Evolutionary conservation across 2,797 vertebrate genomes (phyloP), one percentile per base, ranked within the genome.

Genomic region (Octomys mimax): DNA sequence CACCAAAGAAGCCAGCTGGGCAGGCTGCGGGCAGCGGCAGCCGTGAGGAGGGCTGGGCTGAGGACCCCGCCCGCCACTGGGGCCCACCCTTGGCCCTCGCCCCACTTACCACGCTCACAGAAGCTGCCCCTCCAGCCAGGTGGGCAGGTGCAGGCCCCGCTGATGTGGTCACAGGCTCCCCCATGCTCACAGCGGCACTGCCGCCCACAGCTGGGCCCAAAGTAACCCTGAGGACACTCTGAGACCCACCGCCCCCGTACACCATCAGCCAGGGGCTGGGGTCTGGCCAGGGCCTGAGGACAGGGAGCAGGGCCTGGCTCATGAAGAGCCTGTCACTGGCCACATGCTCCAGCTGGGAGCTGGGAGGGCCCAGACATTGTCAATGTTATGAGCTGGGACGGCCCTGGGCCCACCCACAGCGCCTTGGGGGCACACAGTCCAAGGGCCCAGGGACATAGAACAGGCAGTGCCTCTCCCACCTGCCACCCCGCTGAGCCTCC

Each of bases 91-190:
- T 0, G 0, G 6, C 49, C 77, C 9, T 70, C 1, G 5, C 81
- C 89, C 26, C 0, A 82, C 99, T 98, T 96, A 99, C 99, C 78
- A 1, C 98, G 99, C 97, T 99, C 99, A 9, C 99, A 99, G 98
- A 99, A 99, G 14, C 99, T 99, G 39, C 99, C 99, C 1, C 99
- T 98, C 99, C 99, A 99, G 96, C 99, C 99, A 0, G 98, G 97
- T 26, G 96, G 98, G 96, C 99, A 99, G 39, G 99, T 99, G 36
- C 99, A 99, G 24, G 99, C 99, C 11, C 99, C 99, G 0, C 99
- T 99, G 98, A 99, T 98, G 0, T 99, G 99, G 98, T 99, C 99
- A 28, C 99, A 99, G 81, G 98, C 80, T 0, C 99, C 99, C 31
- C 98, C 98, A 0, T 99, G 99, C 75, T 99, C 99, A 97, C 99